These are phyloP conservation scores for Poeciliopsis retropinna DNA, from an alignment of 2,113 vertebrate species.

Conservation along the genomic window DNA sequence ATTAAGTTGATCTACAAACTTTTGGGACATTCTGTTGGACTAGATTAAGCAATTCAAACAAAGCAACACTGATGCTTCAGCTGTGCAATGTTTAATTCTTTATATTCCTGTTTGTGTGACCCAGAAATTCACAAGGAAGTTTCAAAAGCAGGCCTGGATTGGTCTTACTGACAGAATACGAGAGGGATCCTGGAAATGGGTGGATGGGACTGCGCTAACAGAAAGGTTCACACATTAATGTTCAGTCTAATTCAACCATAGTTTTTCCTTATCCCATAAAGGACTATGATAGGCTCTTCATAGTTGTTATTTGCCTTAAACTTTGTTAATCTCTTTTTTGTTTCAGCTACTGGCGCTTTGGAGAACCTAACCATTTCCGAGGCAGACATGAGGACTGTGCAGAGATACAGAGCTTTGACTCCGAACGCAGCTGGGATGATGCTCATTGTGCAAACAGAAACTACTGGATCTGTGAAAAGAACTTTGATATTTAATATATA, in stretches of 20 bases:
- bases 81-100: not conserved
- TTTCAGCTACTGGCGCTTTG: slow-evolving; percentile 35
- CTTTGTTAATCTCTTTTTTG: not conserved
- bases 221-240: slow-evolving; percentile 4
- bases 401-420: not conserved
- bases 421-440: not conserved
- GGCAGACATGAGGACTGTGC: not conserved
- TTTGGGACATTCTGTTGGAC: too few relatives aligned
- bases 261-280: too few relatives aligned
- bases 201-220: not conserved
- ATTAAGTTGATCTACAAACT: too few relatives aligned
- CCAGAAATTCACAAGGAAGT: not conserved
- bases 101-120: not conserved
- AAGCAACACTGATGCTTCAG: not conserved
- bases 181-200: slow-evolving; percentile 32
- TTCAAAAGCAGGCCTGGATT: not conserved
- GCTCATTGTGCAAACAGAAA: not conserved
- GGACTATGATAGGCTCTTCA: not conserved
- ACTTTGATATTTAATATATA: not conserved
- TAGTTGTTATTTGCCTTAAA: not conserved
- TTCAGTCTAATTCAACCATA: not conserved
- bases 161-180: slow-evolving; percentile 2
- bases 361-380: not conserved
- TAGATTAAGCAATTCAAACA: too few relatives aligned
- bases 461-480: not conserved